phyloP scores from a whole-genome alignment of 2,113 vertebrate species.

The Xiphophorus hellerii region DNA sequence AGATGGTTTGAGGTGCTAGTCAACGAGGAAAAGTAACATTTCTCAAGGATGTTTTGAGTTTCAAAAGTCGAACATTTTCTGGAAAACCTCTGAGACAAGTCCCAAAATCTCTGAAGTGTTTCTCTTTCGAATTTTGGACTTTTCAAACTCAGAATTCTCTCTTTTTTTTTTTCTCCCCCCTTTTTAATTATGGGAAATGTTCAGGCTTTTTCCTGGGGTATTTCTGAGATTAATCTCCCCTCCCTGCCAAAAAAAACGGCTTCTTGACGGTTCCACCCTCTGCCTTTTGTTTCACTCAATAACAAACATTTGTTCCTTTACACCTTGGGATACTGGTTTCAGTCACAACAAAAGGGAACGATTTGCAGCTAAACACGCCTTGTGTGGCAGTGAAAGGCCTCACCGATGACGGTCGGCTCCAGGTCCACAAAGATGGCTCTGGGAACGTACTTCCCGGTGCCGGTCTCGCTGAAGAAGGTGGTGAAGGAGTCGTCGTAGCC shows the following conservation, averaged over 20 bases:
- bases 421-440: conserved; percentile 74
- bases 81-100: too few relatives aligned
- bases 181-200: too few relatives aligned
- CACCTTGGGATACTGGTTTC: background rate
- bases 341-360: background rate
- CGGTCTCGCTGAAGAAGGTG: conserved; percentile 75
- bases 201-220: too few relatives aligned
- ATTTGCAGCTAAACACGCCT: background rate
- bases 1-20: too few relatives aligned
- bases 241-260: too few relatives aligned
- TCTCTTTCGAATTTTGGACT: too few relatives aligned
- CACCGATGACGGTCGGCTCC: conserved; percentile 74
- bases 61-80: too few relatives aligned
- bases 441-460: conserved; percentile 69
- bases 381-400: background rate
- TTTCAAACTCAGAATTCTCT: too few relatives aligned
- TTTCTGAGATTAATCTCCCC: too few relatives aligned
- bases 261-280: background rate
- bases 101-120: too few relatives aligned
- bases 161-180: too few relatives aligned
- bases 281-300: background rate
- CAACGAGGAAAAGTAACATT: background rate
- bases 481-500: conserved; percentile 72
- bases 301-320: background rate
- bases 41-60: too few relatives aligned